A percentile compares a stretch with the other conserved stretches of the same genome.
phyloP scores from a whole-genome alignment of 2,888 invertebrate genomes.

The Melanostoma scalare region DNA sequence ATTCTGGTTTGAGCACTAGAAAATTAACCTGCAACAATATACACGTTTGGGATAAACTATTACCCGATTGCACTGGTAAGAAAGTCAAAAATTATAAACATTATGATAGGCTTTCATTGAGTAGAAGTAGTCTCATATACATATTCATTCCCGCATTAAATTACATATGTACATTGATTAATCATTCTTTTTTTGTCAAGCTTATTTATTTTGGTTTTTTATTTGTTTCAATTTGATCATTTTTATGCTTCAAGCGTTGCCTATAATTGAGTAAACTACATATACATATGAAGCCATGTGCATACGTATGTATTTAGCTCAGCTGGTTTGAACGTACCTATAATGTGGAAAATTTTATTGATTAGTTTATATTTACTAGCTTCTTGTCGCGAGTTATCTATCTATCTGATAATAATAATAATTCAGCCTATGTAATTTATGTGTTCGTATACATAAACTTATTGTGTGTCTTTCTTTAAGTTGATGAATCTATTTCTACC shows the following conservation, averaged over 20 bases:
- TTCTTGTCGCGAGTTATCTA: background rate
- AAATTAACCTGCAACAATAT: conserved; percentile 86
- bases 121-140: conserved; percentile 10
- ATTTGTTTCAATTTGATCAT: too few species aligned
- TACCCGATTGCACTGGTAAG: conserved; percentile 87
- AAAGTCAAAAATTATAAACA: conserved; percentile 65
- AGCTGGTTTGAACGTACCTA: background rate
- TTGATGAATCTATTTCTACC: background rate
- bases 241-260: too few species aligned
- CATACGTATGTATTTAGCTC: background rate
- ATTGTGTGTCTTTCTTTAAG: conserved; percentile 1
- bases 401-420: too few species aligned
- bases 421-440: too few species aligned
- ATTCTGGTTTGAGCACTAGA: conserved; percentile 85
- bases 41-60: conserved; percentile 86
- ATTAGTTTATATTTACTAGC: conserved; percentile 12
- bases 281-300: too few species aligned
- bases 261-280: too few species aligned
- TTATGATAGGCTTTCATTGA: background rate
- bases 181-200: background rate
- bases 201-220: background rate
- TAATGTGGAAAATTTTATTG: background rate
- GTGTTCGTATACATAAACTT: too few species aligned
- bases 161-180: background rate
- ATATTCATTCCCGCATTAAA: conserved; percentile 44